Base-by-base conservation (phyloP, 2,888 invertebrate species). In the Pheosia tremula region DNA sequence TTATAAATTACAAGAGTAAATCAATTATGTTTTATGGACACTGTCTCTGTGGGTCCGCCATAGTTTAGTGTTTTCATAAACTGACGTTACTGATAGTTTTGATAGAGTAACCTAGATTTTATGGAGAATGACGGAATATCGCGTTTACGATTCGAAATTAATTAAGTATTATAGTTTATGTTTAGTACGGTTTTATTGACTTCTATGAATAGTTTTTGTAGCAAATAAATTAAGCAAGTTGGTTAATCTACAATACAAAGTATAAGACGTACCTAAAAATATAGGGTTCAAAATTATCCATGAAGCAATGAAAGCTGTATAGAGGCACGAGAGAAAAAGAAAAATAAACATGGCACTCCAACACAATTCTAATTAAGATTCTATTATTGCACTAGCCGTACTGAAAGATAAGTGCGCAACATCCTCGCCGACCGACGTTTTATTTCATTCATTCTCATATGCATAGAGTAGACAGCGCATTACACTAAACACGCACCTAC, bases 11-110 rank as follows among this genome's bases (percentile, higher is more conserved):
- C 63, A 63, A 52, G 63, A 62, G 68, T 72, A 78, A 79, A 80
- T 81, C 82, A 82, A 80, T 77, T 79, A 76, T 69, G 63, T 75
- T 80, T 79, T 78, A 81, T 75, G 74, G 65, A 61, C 61, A 60
- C 60, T 73, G 72, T 64, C 68, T 41, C 60, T 62, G 58, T 49
- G 50, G 56, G 37, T 38, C 58, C 62, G 62, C 61, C 62, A 56
- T 60, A 65, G 60, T 66, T 62, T 60, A 74, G 62, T 72, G 54
- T 62, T 61, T 37, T 38, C 67, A 66, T 68, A 65, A 70, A 70
- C 39, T 69, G 63, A n/a, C 13, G 41, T 41, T 13, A 39, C 39
- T 41, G 41, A 54, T 38, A 24, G n/a, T 37, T 38, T 54, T 54
- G 38, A 37, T 54, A 37, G n/a, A 38, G 38, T 54, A 54, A 54